Evolutionary conservation across 2,888 invertebrate species (phyloP).

Genomic region (Lepetodrilus schrolli): DNA sequence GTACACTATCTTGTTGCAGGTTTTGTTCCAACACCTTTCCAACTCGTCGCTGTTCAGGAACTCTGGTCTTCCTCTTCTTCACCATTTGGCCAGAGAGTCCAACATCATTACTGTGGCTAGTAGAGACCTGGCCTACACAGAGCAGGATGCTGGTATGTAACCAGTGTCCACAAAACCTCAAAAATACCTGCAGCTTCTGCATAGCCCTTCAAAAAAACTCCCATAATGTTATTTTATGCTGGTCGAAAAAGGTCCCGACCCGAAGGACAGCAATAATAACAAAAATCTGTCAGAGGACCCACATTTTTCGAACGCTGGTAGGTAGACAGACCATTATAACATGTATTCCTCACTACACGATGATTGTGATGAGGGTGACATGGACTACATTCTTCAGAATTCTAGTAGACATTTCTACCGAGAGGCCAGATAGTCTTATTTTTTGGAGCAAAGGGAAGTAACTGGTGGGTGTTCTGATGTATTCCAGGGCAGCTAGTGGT

Average conservation of each 20-base stretch:
- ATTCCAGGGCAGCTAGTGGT: not conserved
- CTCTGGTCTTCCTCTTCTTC: not conserved
- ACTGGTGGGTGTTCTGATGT: not conserved
- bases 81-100: not conserved
- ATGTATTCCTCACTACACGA: no score
- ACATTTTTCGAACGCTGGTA: no score
- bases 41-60: slow-evolving; percentile 16
- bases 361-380: not conserved
- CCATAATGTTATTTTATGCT: no score
- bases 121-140: not conserved
- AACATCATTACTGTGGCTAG: not conserved
- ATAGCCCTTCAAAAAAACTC: no score
- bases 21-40: not conserved
- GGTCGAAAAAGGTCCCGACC: no score
- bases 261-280: no score
- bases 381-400: not conserved
- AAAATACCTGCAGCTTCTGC: no score
- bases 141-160: not conserved
- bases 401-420: not conserved
- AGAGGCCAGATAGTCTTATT: not conserved
- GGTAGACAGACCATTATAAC: no score
- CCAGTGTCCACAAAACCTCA: not conserved
- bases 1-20: not conserved
- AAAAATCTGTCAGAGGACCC: no score
- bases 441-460: not conserved